Conservation (phyloP, 1,140 invertebrate genomes). For the Drosophila nannoptera region DNA sequence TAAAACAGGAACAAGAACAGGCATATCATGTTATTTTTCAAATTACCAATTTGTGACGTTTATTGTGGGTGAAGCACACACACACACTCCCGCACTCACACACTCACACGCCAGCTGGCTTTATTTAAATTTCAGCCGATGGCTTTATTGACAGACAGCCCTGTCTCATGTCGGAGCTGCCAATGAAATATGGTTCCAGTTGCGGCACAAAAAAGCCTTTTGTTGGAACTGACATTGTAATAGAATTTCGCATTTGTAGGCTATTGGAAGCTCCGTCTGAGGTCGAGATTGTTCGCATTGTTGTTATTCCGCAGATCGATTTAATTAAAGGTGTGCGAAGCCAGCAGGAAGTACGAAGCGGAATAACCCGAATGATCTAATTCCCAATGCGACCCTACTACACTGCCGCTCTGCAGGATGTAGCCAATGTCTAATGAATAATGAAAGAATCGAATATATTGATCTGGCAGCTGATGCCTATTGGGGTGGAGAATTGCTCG, state of each 20-base stretch:
- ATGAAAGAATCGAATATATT: not conserved
- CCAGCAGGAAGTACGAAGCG: constrained; percentile 65
- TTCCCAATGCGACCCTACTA: constrained; percentile 34
- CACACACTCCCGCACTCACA: constrained; percentile 13
- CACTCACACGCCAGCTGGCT: constrained; percentile 14
- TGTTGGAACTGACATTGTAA: constrained; percentile 48
- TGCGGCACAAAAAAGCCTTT: constrained; percentile 58
- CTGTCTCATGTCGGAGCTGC: constrained; percentile 60
- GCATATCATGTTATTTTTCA: constrained; percentile 44
- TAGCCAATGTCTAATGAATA: constrained; percentile 41
- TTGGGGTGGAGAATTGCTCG: not conserved
- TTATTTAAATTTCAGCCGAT: constrained; percentile 60
- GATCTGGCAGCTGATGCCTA: too few relatives aligned
- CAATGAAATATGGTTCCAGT: constrained; percentile 60
- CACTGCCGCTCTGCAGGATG: constrained; percentile 46
- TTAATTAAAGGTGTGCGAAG: constrained; percentile 72
- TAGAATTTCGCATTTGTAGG: constrained; percentile 38
- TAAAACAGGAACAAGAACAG: constrained; percentile 39
- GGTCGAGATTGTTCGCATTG: constrained; percentile 33
- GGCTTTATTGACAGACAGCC: constrained; percentile 73
- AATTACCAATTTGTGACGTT: constrained; percentile 71
- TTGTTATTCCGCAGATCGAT: constrained; percentile 50
- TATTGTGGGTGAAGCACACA: constrained; percentile 54
- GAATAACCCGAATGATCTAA: constrained; percentile 76
- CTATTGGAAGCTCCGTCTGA: constrained; percentile 69